Conservation (phyloP, 2,888 invertebrate genomes). For the Oligia fasciuncula region DNA sequence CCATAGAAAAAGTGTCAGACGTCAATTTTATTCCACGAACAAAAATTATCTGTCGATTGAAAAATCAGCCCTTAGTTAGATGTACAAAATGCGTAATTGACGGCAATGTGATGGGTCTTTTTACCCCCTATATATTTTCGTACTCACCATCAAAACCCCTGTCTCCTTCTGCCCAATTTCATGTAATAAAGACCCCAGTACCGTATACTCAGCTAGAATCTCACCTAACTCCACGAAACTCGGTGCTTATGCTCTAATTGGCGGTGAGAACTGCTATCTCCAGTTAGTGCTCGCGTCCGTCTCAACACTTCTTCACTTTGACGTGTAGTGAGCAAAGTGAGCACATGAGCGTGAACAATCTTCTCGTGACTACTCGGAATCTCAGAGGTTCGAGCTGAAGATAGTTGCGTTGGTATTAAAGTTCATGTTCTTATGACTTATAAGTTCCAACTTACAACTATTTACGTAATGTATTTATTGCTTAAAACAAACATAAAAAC, state of each 20-base stretch:
- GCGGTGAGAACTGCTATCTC: conserved; percentile 27
- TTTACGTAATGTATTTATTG: too few species aligned
- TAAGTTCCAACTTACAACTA: background rate
- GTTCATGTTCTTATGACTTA: background rate
- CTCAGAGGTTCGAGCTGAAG: background rate
- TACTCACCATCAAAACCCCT: background rate
- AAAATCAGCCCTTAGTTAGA: too few species aligned
- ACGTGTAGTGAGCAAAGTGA: conserved; percentile 29
- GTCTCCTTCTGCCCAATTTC: background rate
- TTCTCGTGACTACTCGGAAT: background rate
- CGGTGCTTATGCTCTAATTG: conserved; percentile 41
- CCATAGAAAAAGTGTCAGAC: too few species aligned
- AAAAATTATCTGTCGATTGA: too few species aligned
- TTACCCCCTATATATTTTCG: background rate
- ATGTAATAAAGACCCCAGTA: conserved; percentile 1
- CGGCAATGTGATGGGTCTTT: too few species aligned
- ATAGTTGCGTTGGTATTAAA: background rate
- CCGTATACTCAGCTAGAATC: background rate
- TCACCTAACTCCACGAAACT: conserved; percentile 5
- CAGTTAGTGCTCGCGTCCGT: conserved; percentile 23
- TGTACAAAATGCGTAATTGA: too few species aligned
- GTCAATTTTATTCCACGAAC: too few species aligned
- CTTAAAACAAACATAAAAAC: too few species aligned
- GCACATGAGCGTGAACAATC: conserved; percentile 30
- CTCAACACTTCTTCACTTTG: conserved; percentile 40